Base-by-base conservation (phyloP, 2,113 vertebrate species). In the Alexandromys fortis region DNA sequence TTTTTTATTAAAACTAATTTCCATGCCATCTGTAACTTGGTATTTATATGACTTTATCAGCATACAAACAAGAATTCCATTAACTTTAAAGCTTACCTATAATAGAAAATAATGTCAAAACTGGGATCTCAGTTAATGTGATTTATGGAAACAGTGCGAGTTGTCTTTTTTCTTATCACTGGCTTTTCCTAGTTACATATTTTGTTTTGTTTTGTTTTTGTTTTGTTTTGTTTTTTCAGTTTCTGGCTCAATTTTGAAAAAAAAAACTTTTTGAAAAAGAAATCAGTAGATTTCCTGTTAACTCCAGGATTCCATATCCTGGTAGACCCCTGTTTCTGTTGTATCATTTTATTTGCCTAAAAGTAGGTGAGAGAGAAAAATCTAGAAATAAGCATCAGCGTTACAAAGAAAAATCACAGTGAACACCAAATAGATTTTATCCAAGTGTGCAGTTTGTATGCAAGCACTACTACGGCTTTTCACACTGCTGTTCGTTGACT, bases 1-100 rank as follows among this genome's bases (percentile, higher is more conserved):
- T 55, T 58, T 58, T 58, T 97, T 94, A 61, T 85, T 95, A 58
- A 52, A 52, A 52, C 33, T 76, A 92, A 93, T 97, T 97, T 96
- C 61, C 55, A 96, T 86, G 47, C 63, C 63, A 4, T 73, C n/a
- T 38, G 21, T 58, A 95, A 93, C 87, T 96, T 96, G 91, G n/a
- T 94, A 52, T 89, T 95, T 65, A 73, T 86, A 95, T 81, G 35
- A 8, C 47, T 96, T 93, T 72, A 61, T 75, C 55, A 96, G 86
- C 96, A 97, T 96, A 93, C 81, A 97, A 97, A 98, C 97, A 95
- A 98, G 92, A 68, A 94, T 97, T 96, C 98, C 97, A 97, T 98
- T 98, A 98, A 98, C 95, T 97, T 90, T 97, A 98, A 98, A 98
- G 73, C 96, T 97, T 77, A 94, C 58, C 63, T 95, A 5, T 92